Evolutionary conservation across 2,797 vertebrate species (phyloP).

Genomic region (Darevskia mixta): DNA sequence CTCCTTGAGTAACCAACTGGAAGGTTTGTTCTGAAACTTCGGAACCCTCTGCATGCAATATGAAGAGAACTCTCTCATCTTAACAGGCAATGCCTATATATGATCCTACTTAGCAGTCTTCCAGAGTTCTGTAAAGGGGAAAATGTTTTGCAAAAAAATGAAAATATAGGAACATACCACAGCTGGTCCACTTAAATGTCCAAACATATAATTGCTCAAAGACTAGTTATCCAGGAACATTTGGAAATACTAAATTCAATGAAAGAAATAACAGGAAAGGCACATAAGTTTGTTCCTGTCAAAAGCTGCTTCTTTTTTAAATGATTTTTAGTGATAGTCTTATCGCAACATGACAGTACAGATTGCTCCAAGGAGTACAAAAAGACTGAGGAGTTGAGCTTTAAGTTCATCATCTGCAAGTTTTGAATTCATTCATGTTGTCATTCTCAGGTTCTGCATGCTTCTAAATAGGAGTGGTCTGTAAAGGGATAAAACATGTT

Average conservation of each 20-base stretch:
- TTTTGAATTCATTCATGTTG: background rate
- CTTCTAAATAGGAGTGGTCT: background rate
- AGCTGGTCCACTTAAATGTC: background rate
- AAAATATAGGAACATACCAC: background rate
- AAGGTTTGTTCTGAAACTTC: background rate
- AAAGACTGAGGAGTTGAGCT: background rate
- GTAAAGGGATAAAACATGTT: background rate
- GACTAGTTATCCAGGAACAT: slow-evolving; percentile 8
- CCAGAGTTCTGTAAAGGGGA: background rate
- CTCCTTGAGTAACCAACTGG: background rate
- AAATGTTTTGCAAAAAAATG: background rate
- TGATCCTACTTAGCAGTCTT: background rate
- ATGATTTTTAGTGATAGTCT: background rate
- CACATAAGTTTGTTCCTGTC: background rate
- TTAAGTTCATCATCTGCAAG: background rate
- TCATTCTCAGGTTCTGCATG: background rate
- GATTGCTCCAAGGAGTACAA: background rate
- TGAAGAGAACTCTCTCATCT: background rate
- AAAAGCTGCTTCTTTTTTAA: slow-evolving; percentile 9
- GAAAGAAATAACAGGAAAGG: slow-evolving; percentile 2
- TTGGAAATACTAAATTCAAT: slow-evolving; percentile 6
- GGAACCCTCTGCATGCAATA: background rate
- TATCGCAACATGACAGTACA: background rate
- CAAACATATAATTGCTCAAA: background rate
- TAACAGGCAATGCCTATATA: background rate